Base-by-base conservation (phyloP, 2,797 vertebrate genomes). In the Sylvia borin region DNA sequence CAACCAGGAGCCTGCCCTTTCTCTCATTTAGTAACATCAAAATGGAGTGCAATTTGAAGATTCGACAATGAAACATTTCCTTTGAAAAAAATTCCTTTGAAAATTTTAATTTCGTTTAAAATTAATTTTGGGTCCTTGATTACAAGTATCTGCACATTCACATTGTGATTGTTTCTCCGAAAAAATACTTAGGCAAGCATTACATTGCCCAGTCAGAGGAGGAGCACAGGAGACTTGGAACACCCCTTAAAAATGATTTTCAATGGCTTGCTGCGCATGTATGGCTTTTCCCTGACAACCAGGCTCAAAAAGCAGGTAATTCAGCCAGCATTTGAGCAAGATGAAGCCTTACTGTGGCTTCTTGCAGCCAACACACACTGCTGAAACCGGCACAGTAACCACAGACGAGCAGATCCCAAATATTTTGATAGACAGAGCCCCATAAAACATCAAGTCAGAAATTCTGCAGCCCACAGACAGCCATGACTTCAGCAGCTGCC, bases 341-440 rank as follows among this genome's bases (percentile, higher is more conserved):
- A 42, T 50, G 51, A 15, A 75, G 36, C 32, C 85, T 94, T 43
- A n/a, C 27, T 79, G 27, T 64, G 87, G 36, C 70, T 90, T 70
- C 65, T 54, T 43, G 58, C 32, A 89, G 58, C n/a, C 76, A 77
- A 48, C 75, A 82, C 16, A 48, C 0, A 0, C 43, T 75, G 83
- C 77, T 88, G 47, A 94, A 96, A 40, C 42, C 1, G 0, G 45
- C 67, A 53, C 8, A 2, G 43, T 26, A 90, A 79, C 66, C 70
- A 85, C 58, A 86, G 66, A 84, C 36, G 60, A 90, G 83, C 29
- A 92, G 83, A 73, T 82, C 74, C 32, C 64, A 96, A 97, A 95
- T 96, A 90, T 96, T 97, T 94, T 97, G 94, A 95, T 95, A 93
- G 88, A 60, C 80, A 79, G 62, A 67, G 38, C 27, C 55, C 88